Conservation (phyloP, 2,888 invertebrate species). For the Tribolium freemani region DNA sequence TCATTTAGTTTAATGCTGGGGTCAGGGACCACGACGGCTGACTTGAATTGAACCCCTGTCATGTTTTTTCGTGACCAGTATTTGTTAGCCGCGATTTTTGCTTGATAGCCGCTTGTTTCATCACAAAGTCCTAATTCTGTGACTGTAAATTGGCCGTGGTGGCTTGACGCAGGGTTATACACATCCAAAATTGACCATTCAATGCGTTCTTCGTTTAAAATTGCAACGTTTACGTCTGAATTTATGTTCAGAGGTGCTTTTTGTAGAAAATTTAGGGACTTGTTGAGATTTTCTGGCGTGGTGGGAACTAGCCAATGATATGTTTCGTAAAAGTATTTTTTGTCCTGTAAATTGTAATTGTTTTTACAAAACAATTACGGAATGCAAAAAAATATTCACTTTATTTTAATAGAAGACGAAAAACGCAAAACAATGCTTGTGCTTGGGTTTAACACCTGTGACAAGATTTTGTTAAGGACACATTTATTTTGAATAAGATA, state of each 20-base stretch:
- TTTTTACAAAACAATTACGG: too few species aligned
- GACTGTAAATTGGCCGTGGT: conserved; percentile 70
- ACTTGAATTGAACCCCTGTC: conserved; percentile 71
- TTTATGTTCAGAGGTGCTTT: conserved; percentile 67
- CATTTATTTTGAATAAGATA: not conserved
- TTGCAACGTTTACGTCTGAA: conserved; percentile 68
- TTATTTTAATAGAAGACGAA: too few species aligned
- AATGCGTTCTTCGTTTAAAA: conserved; percentile 48
- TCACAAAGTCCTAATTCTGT: conserved; percentile 70
- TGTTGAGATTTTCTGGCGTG: conserved; percentile 37
- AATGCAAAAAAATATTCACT: too few species aligned
- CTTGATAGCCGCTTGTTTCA: conserved; percentile 55
- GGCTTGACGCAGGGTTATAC: conserved; percentile 72
- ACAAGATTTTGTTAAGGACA: too few species aligned
- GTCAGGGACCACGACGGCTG: conserved; percentile 38
- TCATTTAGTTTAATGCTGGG: conserved; percentile 63
- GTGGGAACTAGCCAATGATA: conserved; percentile 67
- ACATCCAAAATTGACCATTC: conserved; percentile 67
- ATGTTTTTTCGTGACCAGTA: conserved; percentile 70
- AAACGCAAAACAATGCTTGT: too few species aligned
- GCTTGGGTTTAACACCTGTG: too few species aligned
- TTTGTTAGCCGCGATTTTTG: conserved; percentile 54
- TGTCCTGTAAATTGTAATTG: conserved; percentile 47
- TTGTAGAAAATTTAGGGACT: conserved; percentile 61
- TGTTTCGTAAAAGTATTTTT: conserved; percentile 56